A percentile compares a stretch with the other conserved stretches of the same genome.
These are phyloP conservation scores for Berghia stephanieae DNA, from an alignment of 1,140 invertebrate genomes.

Conservation along the genomic window DNA sequence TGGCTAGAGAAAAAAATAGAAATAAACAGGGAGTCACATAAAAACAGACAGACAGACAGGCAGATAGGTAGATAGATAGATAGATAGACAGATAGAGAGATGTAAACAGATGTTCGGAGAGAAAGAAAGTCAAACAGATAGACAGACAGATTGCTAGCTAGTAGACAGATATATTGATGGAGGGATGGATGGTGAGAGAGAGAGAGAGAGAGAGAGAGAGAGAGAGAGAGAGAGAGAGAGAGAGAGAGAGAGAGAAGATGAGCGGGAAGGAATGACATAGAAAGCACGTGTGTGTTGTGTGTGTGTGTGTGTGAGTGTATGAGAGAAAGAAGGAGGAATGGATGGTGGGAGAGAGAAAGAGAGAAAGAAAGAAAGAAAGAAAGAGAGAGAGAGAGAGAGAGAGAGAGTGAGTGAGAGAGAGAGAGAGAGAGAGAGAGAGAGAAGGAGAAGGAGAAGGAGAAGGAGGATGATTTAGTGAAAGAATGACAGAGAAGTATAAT, in stretches of 20 bases:
- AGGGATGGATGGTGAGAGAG: too few relatives aligned
- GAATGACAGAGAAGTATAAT: too few relatives aligned
- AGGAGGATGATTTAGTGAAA: background rate
- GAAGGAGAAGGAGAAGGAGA: background rate
- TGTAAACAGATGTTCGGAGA: too few relatives aligned
- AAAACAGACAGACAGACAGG: too few relatives aligned
- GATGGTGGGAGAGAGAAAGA: constrained; percentile 5
- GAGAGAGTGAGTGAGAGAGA: background rate
- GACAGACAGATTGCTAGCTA: background rate
- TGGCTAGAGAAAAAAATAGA: too few relatives aligned
- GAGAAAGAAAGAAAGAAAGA: background rate
- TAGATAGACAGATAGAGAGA: too few relatives aligned
- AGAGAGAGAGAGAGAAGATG: background rate
- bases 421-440: background rate
- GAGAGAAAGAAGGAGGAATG: constrained; percentile 13
- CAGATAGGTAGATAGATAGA: too few relatives aligned
- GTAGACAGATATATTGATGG: too few relatives aligned
- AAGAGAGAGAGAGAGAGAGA: background rate
- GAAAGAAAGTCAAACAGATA: background rate
- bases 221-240: background rate
- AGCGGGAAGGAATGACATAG: background rate
- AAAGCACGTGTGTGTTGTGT: background rate
- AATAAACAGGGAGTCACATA: too few relatives aligned
- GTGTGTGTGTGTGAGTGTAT: background rate
- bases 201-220: too few relatives aligned